Percentiles rank a stretch among this genome's conserved stretches.
These are phyloP conservation scores for Rhinolophus ferrumequinum DNA, from an alignment of 2,113 vertebrate species.

Conservation along the genomic window DNA sequence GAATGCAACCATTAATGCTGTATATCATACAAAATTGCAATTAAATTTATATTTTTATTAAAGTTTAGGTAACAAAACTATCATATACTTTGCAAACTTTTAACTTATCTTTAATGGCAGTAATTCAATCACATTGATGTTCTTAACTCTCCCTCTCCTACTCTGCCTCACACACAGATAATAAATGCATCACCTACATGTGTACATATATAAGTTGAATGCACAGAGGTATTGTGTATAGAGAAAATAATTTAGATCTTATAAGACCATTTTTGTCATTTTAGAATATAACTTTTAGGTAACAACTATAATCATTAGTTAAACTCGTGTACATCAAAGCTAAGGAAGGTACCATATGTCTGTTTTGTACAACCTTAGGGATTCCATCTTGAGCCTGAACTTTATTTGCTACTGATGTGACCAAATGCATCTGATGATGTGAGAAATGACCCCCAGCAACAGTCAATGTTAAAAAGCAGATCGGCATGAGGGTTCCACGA, in stretches of 20 bases:
- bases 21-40: not conserved
- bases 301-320: not conserved
- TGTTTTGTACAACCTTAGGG: not conserved
- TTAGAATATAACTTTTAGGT: not conserved
- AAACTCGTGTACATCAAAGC: not conserved
- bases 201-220: not conserved
- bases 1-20: not conserved
- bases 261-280: not conserved
- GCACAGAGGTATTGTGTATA: not conserved
- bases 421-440: not conserved
- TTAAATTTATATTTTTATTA: slow-evolving; percentile 20
- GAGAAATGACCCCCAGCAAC: not conserved
- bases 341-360: not conserved
- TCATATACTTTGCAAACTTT: not conserved
- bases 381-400: not conserved
- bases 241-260: not conserved
- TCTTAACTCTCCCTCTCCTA: not conserved
- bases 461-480: not conserved
- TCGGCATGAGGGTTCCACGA: not conserved
- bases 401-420: not conserved
- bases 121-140: not conserved
- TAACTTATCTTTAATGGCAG: not conserved
- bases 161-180: not conserved
- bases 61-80: not conserved
- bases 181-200: not conserved